Conservation (phyloP, 2,113 vertebrate genomes). For the Podiceps cristatus region DNA sequence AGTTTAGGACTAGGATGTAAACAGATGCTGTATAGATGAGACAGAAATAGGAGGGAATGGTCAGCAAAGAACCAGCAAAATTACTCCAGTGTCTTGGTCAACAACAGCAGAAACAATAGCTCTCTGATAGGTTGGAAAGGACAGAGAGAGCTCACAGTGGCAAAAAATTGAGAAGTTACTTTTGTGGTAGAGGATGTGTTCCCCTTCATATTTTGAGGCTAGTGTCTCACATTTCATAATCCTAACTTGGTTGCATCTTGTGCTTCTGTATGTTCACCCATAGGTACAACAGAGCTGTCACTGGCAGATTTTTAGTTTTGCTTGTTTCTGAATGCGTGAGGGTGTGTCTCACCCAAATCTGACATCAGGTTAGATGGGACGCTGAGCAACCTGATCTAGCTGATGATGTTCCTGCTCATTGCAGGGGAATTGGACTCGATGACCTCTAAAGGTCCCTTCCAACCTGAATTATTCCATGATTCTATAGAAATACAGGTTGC, state of each 20-base stretch:
- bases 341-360: neutral
- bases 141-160: neutral
- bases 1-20: neutral
- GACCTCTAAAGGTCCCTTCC: too few relatives aligned
- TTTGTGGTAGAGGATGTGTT: neutral
- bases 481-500: neutral
- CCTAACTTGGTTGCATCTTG: neutral
- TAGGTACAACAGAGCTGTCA: neutral
- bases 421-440: too few relatives aligned
- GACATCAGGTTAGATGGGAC: neutral
- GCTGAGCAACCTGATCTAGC: too few relatives aligned
- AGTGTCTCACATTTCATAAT: neutral
- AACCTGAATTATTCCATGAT: too few relatives aligned
- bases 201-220: neutral
- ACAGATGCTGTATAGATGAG: neutral
- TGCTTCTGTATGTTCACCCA: neutral
- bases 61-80: neutral
- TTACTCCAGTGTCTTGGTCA: neutral
- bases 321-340: neutral
- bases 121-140: neutral
- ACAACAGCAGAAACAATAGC: neutral
- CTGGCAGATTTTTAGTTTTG: neutral
- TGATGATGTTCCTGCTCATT: too few relatives aligned
- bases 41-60: neutral
- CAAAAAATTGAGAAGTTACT: neutral